phyloP scores from a whole-genome alignment of 2,797 vertebrate genomes.

The Chelmon rostratus region DNA sequence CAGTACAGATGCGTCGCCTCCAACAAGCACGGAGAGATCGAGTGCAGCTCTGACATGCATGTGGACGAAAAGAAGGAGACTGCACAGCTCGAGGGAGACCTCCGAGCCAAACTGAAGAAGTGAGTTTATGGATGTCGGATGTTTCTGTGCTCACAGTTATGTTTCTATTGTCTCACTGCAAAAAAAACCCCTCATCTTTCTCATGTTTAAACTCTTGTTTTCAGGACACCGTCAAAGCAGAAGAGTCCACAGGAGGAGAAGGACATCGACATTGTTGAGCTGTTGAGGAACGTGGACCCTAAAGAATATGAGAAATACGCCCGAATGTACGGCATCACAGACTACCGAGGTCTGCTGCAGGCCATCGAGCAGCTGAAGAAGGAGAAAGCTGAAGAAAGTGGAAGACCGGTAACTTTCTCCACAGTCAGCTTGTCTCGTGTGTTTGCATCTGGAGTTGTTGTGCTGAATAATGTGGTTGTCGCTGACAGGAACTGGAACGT shows the following conservation, averaged over 20 bases:
- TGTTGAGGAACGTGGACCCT: slow-evolving; percentile 98
- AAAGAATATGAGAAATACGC: slow-evolving; percentile 99
- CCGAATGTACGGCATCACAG: slow-evolving; percentile 98
- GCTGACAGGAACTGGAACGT: slow-evolving; percentile 92
- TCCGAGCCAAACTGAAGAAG: slow-evolving; percentile 97
- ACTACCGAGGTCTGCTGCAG: slow-evolving; percentile 97
- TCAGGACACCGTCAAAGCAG: slow-evolving; percentile 93
- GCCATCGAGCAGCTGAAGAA: slow-evolving; percentile 96
- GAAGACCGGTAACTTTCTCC: slow-evolving; percentile 88
- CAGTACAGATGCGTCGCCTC: slow-evolving; percentile 95
- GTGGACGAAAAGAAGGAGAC: slow-evolving; percentile 92
- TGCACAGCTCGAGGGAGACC: slow-evolving; percentile 88
- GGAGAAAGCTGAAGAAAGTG: slow-evolving; percentile 92
- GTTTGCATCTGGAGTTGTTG: background rate
- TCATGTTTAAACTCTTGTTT: background rate
- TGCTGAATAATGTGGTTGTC: background rate
- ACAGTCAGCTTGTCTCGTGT: fast-evolving
- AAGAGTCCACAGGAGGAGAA: slow-evolving; percentile 94
- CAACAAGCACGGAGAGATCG: slow-evolving; percentile 96
- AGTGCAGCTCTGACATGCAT: slow-evolving; percentile 90
- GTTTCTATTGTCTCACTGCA: too few species aligned
- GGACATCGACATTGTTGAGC: slow-evolving; percentile 96
- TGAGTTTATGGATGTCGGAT: slow-evolving; percentile 73
- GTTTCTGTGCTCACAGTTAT: background rate
- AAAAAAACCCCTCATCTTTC: too few species aligned